Percentiles rank a stretch among this genome's conserved stretches.
phyloP scores from a whole-genome alignment of 2,888 invertebrate genomes.

The Conchocele bisecta region DNA sequence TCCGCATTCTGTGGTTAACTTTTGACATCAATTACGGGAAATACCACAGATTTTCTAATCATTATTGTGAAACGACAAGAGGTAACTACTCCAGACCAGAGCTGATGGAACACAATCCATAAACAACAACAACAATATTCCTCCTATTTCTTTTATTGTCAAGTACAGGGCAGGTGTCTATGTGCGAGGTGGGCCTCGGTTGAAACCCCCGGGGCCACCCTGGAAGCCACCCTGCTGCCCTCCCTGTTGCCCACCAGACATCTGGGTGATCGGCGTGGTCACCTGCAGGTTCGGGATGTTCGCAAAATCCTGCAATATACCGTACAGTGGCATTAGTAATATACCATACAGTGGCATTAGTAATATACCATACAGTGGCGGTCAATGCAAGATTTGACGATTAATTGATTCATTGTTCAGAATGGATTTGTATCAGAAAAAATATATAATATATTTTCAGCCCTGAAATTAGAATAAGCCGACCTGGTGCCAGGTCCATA shows the following conservation, averaged over 20 bases:
- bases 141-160: slow-evolving; percentile 1
- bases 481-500: too few species aligned
- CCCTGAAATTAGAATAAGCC: too few species aligned
- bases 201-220: slow-evolving; percentile 15
- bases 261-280: slow-evolving; percentile 87
- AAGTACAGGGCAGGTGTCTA: slow-evolving; percentile 1
- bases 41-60: too few species aligned
- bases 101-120: too few species aligned
- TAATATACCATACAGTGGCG: not conserved
- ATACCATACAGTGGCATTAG: not conserved
- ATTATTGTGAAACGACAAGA: too few species aligned
- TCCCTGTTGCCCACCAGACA: slow-evolving; percentile 52
- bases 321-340: slow-evolving; percentile 1
- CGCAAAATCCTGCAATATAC: slow-evolving; percentile 88
- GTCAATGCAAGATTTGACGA: not conserved
- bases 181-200: slow-evolving; percentile 12
- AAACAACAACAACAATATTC: not conserved
- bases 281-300: slow-evolving; percentile 96
- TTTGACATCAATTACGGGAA: too few species aligned
- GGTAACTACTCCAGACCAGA: too few species aligned
- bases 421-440: too few species aligned
- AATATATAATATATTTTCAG: too few species aligned
- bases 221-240: slow-evolving; percentile 31
- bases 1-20: too few species aligned
- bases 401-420: not conserved